phyloP scores from a whole-genome alignment of 2,797 vertebrate genomes.

The Amblyraja radiata region DNA sequence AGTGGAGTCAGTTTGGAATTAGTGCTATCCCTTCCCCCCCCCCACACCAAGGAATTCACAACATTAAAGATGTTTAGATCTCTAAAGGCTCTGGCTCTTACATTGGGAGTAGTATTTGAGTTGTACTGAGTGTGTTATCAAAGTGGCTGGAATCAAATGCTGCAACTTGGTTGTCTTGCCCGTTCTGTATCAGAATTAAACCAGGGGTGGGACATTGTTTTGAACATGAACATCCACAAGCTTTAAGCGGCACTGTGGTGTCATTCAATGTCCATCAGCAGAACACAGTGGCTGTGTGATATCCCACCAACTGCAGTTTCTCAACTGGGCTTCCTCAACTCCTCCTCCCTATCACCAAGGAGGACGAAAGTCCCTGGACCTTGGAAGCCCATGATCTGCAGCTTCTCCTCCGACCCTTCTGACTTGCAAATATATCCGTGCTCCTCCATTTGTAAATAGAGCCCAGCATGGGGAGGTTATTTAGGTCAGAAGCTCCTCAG shows the following conservation, averaged over 20 bases:
- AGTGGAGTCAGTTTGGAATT: slow-evolving; percentile 24
- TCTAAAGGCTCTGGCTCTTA: background rate
- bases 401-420: no score
- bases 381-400: no score
- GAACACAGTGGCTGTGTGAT: no score
- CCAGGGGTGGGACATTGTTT: background rate
- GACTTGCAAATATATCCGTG: no score
- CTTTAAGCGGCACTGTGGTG: background rate
- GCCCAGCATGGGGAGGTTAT: no score
- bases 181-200: background rate
- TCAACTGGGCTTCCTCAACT: no score
- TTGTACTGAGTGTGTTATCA: background rate
- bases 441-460: no score
- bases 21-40: background rate
- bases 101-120: background rate
- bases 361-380: no score
- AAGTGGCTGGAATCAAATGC: background rate
- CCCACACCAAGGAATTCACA: background rate
- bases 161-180: background rate
- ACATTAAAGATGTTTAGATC: slow-evolving; percentile 18
- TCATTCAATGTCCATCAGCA: no score
- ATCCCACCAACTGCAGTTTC: no score
- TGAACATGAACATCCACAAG: background rate
- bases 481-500: no score
- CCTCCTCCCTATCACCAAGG: no score